phyloP scores from a whole-genome alignment of 2,888 invertebrate genomes.

The Choristoneura rosaceana region DNA sequence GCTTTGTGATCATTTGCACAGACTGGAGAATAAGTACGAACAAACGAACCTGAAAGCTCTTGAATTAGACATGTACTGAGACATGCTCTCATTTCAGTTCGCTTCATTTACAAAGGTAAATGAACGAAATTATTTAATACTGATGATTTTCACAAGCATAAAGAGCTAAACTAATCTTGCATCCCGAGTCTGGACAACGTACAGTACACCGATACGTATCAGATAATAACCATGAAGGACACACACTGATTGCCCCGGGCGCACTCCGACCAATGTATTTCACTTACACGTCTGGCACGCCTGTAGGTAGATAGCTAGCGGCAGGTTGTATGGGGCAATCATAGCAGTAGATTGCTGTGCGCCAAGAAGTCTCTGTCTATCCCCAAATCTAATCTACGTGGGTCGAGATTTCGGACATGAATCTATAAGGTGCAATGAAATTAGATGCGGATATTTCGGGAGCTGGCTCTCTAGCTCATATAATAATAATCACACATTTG shows the following conservation, averaged over 20 bases:
- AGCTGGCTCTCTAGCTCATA: neutral
- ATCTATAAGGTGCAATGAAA: constrained; percentile 25
- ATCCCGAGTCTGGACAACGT: neutral
- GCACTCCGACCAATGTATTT: constrained; percentile 21
- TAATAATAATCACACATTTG: neutral
- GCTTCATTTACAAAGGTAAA: too few relatives aligned
- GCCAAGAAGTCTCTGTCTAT: constrained; percentile 39
- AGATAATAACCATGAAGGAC: neutral
- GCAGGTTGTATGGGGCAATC: constrained; percentile 21
- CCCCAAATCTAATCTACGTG: constrained; percentile 42
- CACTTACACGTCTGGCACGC: neutral
- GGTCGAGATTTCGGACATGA: constrained; percentile 31
- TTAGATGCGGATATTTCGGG: constrained; percentile 7
- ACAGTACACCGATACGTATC: neutral
- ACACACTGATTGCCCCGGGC: constrained; percentile 6
- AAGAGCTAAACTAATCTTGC: neutral
- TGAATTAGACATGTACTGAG: too few relatives aligned
- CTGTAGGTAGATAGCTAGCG: constrained; percentile 10
- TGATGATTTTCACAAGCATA: neutral
- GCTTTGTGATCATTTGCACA: too few relatives aligned
- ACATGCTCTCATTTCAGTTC: too few relatives aligned
- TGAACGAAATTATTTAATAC: too few relatives aligned
- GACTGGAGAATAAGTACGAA: too few relatives aligned
- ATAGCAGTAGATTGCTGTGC: constrained; percentile 41
- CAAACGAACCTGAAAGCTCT: too few relatives aligned